These are phyloP conservation scores for Pseudococcus jackbeardsleyi DNA, from an alignment of 2,888 invertebrate genomes.

Conservation along the genomic window DNA sequence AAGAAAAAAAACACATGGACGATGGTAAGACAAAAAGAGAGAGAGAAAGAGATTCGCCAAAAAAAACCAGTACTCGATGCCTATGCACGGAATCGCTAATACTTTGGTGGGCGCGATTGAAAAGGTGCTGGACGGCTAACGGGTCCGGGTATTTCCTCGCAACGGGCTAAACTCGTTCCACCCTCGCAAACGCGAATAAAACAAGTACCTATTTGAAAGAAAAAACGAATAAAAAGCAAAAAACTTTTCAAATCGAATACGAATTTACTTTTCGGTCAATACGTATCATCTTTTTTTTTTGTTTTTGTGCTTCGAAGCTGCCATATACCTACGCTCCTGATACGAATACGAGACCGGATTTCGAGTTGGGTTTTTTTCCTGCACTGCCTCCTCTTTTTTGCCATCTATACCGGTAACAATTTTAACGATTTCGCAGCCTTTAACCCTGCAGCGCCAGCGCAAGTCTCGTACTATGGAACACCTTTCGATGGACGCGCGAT, in stretches of 20 bases:
- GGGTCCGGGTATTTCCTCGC: constrained; percentile 8
- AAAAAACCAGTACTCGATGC: background rate
- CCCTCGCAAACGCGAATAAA: background rate
- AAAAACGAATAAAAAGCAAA: background rate
- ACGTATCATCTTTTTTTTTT: background rate
- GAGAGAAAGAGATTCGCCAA: background rate
- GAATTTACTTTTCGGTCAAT: constrained; percentile 27
- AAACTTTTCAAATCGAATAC: constrained; percentile 12
- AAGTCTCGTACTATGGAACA: constrained; percentile 3
- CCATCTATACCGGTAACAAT: background rate
- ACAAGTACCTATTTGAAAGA: background rate
- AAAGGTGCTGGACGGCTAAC: constrained; percentile 10
- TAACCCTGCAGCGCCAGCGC: background rate
- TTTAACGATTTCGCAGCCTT: constrained; percentile 25
- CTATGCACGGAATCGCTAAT: background rate
- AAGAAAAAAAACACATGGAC: background rate
- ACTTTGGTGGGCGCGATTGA: background rate
- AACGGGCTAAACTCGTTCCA: constrained; percentile 51
- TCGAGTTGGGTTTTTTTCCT: background rate
- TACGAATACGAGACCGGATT: background rate
- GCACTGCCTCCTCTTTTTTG: background rate
- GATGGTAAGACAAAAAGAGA: background rate
- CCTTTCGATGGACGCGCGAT: constrained; percentile 49
- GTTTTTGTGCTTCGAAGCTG: constrained; percentile 19
- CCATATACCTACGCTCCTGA: background rate